phyloP scores from a whole-genome alignment of 1,140 invertebrate species.

The Tetragnatha versicolor region DNA sequence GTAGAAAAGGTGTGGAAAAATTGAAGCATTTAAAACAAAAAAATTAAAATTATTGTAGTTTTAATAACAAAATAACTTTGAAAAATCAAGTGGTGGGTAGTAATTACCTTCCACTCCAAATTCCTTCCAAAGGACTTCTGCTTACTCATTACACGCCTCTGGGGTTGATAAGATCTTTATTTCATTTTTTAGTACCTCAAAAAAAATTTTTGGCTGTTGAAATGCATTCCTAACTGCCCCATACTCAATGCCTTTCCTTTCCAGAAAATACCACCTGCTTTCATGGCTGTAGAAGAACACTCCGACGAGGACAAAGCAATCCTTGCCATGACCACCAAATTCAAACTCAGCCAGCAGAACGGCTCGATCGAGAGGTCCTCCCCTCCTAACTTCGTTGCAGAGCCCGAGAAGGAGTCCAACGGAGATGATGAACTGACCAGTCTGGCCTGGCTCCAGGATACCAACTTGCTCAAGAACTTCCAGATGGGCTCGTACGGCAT shows the following conservation, averaged over 20 bases:
- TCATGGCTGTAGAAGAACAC: constrained; percentile 48
- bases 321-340: constrained; percentile 29
- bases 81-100: too few species aligned
- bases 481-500: constrained; percentile 28
- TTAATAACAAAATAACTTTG: too few species aligned
- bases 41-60: too few species aligned
- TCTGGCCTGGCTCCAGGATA: constrained; percentile 89
- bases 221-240: too few species aligned
- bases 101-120: too few species aligned
- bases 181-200: too few species aligned
- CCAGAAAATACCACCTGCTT: not conserved
- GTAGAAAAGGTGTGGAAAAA: too few species aligned
- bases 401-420: constrained; percentile 27
- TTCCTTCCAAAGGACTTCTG: too few species aligned
- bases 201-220: too few species aligned
- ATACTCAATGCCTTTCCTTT: not conserved
- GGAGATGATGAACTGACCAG: constrained; percentile 86
- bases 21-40: too few species aligned
- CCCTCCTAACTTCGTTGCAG: not conserved
- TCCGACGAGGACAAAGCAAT: constrained; percentile 36
- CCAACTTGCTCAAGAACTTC: constrained; percentile 79
- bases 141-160: too few species aligned
- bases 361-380: not conserved
- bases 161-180: too few species aligned
- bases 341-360: constrained; percentile 17